Evolutionary conservation across 2,113 vertebrate species (phyloP).

Genomic region (Pardalotus punctatus): DNA sequence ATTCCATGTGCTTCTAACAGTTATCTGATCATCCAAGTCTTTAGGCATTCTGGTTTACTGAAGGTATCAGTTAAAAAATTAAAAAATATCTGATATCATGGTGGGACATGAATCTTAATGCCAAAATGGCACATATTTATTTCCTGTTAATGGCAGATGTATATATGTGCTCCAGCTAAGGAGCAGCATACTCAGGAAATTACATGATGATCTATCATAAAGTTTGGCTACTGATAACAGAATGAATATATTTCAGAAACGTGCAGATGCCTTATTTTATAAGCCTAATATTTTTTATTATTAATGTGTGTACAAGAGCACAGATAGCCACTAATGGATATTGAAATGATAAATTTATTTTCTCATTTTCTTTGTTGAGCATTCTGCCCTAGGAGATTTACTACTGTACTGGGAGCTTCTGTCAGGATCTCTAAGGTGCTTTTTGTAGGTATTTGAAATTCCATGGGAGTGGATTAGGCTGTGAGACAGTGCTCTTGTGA

Average conservation of each 20-base stretch:
- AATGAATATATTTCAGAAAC: slow-evolving; percentile 26
- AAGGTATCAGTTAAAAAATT: slow-evolving; percentile 43
- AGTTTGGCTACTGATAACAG: slow-evolving; percentile 13
- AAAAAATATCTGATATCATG: neutral
- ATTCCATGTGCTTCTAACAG: neutral
- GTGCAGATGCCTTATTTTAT: slow-evolving; percentile 33
- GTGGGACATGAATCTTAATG: slow-evolving; percentile 35
- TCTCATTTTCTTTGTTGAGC: neutral
- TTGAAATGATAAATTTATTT: slow-evolving; percentile 24
- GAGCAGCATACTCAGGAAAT: slow-evolving; percentile 30
- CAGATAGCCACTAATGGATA: slow-evolving; percentile 29
- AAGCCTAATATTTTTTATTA: slow-evolving; percentile 24
- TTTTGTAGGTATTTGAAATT: neutral
- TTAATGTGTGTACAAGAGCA: neutral
- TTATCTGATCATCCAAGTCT: slow-evolving; percentile 38
- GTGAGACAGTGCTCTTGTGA: neutral
- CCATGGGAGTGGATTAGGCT: neutral
- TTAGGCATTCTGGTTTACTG: neutral
- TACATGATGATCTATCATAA: slow-evolving; percentile 20
- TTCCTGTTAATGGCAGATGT: slow-evolving; percentile 46
- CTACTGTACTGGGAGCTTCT: neutral
- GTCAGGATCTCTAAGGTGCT: neutral
- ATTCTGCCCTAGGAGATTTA: neutral
- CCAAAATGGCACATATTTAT: slow-evolving; percentile 49
- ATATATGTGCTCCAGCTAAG: neutral